Evolutionary conservation across 2,113 vertebrate species (phyloP).

Genomic region (Salvelinus fontinalis): DNA sequence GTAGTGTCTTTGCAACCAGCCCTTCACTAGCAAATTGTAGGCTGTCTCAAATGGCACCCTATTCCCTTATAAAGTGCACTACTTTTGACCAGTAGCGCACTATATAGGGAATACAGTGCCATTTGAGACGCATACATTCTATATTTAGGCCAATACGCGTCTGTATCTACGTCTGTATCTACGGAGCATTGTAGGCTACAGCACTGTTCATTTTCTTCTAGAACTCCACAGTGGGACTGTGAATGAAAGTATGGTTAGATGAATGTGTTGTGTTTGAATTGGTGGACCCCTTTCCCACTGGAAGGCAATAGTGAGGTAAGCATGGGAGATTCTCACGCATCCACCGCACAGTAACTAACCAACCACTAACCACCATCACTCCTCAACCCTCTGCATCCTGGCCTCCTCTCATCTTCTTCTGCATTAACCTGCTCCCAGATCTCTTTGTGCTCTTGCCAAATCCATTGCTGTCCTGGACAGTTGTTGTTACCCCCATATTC

Average conservation of each 20-base stretch:
- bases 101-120: too few relatives aligned
- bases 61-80: too few relatives aligned
- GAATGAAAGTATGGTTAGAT: not conserved
- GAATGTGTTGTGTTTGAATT: not conserved
- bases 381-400: too few relatives aligned
- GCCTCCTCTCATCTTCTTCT: too few relatives aligned
- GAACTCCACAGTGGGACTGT: not conserved
- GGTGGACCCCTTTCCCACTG: not conserved
- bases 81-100: too few relatives aligned
- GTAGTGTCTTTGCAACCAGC: conserved; percentile 34
- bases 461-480: too few relatives aligned
- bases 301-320: not conserved
- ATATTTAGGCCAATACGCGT: conserved; percentile 9
- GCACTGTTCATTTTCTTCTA: not conserved
- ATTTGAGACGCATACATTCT: too few relatives aligned
- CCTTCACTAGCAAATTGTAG: conserved; percentile 21
- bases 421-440: too few relatives aligned
- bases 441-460: too few relatives aligned
- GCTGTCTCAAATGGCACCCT: too few relatives aligned
- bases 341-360: not conserved
- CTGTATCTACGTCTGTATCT: not conserved
- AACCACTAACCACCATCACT: too few relatives aligned
- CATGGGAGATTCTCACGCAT: not conserved
- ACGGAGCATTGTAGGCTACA: not conserved
- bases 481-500: too few relatives aligned